A percentile compares a stretch with the other conserved stretches of the same genome.
Evolutionary conservation across 2,888 invertebrate species (phyloP).

Genomic region (Orchestes rusci): DNA sequence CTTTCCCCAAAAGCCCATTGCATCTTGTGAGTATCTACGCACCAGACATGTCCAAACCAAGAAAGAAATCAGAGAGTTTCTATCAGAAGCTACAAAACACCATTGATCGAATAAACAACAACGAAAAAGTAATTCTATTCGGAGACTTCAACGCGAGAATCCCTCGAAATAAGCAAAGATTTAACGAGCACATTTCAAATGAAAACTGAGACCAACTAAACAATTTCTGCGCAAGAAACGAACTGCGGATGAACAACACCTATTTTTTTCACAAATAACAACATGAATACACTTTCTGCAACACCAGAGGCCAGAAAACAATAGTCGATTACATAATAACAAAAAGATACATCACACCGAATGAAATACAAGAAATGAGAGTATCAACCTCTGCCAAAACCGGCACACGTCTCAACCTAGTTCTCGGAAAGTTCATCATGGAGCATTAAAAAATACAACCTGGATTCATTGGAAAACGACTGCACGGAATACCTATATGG

Average conservation of each 20-base stretch:
- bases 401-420: neutral
- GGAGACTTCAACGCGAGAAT: neutral
- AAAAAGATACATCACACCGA: neutral
- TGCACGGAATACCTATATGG: neutral
- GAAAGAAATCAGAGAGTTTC: neutral
- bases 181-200: neutral
- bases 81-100: neutral
- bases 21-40: too few species aligned
- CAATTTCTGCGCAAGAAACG: neutral
- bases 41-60: neutral
- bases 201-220: neutral
- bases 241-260: slow-evolving; percentile 5
- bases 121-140: slow-evolving; percentile 59
- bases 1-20: neutral
- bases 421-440: neutral
- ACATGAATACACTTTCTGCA: neutral
- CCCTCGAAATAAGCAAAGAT: slow-evolving; percentile 5
- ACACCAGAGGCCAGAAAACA: slow-evolving; percentile 1
- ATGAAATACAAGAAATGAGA: slow-evolving; percentile 1
- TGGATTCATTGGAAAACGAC: neutral
- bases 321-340: slow-evolving; percentile 3
- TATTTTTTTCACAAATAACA: slow-evolving; percentile 19
- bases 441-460: neutral
- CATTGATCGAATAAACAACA: slow-evolving; percentile 53
- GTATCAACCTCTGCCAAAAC: neutral